phyloP scores from a whole-genome alignment of 2,797 vertebrate species.

The Heterohyrax brucei region DNA sequence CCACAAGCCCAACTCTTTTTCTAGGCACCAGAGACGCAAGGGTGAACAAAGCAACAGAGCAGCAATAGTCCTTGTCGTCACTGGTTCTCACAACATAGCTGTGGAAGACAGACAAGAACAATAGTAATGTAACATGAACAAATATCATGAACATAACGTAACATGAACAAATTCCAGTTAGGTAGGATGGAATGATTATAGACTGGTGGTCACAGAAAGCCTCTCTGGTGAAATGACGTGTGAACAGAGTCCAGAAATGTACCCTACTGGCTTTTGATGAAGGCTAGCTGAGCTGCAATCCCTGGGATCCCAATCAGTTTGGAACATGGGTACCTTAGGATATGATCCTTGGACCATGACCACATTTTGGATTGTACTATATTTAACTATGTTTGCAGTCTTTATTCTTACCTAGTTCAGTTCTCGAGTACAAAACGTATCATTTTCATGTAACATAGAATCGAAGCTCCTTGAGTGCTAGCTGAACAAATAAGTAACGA shows the following conservation, averaged over 20 bases:
- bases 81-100: background rate
- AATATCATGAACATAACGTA: background rate
- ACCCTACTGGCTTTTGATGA: background rate
- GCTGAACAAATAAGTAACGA: background rate
- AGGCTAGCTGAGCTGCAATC: background rate
- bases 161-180: background rate
- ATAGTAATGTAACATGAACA: background rate
- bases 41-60: background rate
- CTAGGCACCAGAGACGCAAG: background rate
- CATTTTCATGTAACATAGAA: background rate
- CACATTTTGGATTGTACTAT: background rate
- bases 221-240: background rate
- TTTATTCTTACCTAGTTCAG: background rate
- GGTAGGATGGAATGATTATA: background rate
- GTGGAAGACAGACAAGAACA: background rate
- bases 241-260: constrained; percentile 17
- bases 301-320: background rate
- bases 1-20: background rate
- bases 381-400: background rate
- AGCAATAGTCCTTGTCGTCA: background rate
- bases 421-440: background rate
- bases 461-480: background rate
- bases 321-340: background rate
- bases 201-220: background rate
- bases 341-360: background rate